A percentile compares a stretch with the other conserved stretches of the same genome.
Evolutionary conservation across 2,888 invertebrate species (phyloP).

Genomic region (Camptogramma bilineatum): DNA sequence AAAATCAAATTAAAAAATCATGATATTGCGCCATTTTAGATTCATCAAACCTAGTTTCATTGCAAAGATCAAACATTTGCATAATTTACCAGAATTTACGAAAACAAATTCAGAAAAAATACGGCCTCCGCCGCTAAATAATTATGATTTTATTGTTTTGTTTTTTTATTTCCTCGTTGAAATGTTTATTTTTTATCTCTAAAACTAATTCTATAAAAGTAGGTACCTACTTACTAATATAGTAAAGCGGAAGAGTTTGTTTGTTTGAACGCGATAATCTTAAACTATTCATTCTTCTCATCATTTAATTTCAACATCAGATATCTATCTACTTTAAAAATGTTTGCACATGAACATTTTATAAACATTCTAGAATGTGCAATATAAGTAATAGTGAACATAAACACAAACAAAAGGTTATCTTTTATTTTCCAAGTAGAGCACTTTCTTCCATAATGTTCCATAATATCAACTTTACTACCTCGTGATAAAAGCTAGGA

Average conservation of each 20-base stretch:
- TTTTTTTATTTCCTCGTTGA: not conserved
- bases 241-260: too few species aligned
- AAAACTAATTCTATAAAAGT: not conserved
- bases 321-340: too few species aligned
- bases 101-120: not conserved
- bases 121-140: not conserved
- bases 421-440: constrained; percentile 20
- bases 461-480: constrained; percentile 21
- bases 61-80: not conserved
- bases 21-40: not conserved
- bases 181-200: not conserved
- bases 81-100: not conserved
- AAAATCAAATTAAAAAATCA: not conserved
- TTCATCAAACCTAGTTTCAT: not conserved
- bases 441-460: constrained; percentile 31
- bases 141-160: not conserved
- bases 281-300: too few species aligned
- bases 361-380: not conserved
- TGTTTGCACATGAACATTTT: not conserved
- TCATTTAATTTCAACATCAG: too few species aligned
- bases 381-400: not conserved
- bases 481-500: not conserved
- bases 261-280: too few species aligned
- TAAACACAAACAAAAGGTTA: not conserved
- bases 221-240: too few species aligned